Conservation (phyloP, 2,797 vertebrate species). For the Gymnothorax javanicus region DNA sequence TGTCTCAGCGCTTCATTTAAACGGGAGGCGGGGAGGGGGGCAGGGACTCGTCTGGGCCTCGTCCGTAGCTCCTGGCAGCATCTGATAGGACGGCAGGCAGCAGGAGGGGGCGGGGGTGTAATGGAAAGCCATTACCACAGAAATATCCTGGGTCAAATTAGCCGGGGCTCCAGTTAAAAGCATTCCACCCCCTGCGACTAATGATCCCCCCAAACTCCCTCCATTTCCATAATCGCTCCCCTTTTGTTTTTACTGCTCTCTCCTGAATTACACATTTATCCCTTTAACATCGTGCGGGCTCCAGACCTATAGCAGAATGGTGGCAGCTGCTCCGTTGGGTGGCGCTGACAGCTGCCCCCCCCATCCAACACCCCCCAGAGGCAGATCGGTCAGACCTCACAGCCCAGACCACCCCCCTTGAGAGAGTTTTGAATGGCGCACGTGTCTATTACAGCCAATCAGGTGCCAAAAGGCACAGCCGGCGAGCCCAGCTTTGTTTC, state of each 20-base stretch:
- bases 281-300: conserved; percentile 12
- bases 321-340: conserved; percentile 27
- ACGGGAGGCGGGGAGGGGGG: no score
- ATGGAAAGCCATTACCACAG: not conserved
- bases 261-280: conserved; percentile 25
- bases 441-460: no score
- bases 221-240: conserved; percentile 25
- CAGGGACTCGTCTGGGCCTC: no score
- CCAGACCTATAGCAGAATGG: conserved; percentile 43
- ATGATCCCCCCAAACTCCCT: conserved; percentile 18
- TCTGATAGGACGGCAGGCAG: not conserved
- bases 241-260: conserved; percentile 17
- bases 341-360: not conserved
- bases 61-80: no score
- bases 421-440: no score
- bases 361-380: no score
- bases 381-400: no score
- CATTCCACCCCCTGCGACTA: conserved; percentile 26
- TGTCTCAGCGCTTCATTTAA: no score
- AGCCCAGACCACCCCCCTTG: no score
- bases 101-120: not conserved
- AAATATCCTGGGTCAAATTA: conserved; percentile 1
- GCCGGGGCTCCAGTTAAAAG: not conserved
- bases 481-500: no score
- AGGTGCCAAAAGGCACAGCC: no score